Evolutionary conservation across 2,888 invertebrate species (phyloP), one percentile per base, ranked within the genome.

Genomic region (Amphipoea oculea): DNA sequence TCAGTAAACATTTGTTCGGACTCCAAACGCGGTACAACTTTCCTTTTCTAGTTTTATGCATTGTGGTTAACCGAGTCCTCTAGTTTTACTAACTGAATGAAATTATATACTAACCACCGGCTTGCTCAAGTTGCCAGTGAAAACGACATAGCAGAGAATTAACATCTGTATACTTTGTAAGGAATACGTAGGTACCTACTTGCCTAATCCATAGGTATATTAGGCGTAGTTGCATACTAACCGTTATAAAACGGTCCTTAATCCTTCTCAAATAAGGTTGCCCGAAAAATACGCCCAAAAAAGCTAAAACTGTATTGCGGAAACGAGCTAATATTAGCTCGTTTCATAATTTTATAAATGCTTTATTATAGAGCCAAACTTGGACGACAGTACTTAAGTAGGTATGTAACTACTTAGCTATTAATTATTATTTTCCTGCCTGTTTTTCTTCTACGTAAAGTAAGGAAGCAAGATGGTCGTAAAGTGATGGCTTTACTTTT

Each of bases 11-110:
- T 95, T 95, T 94, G 93, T 90, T 90, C 91, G 89, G 80, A 85
- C 87, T 88, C 83, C 89, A 89, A 87, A 88, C 87, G 81, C 84
- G 78, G 88, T 81, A 87, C 90, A 91, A 95, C 96, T 96, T 96
- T 96, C 96, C 95, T 94, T 96, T 96, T 95, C 95, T 95, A 94
- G 92, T 93, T 94, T 93, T 94, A 93, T 93, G 92, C 92, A 93
- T 94, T 95, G 95, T 95, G 95, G 95, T 95, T 94, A 94, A 94
- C 94, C 94, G 87, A 92, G 92, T 93, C 94, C 91, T 93, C 94
- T 92, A 90, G 91, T 90, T 91, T 91, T 91, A 89, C 90, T 90
- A 92, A 89, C 91, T 91, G 82, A 90, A 92, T 92, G 92, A 92
- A 92, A 93, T 92, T 90, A 84, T 88, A 90, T 86, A 86, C 76